phyloP scores from a whole-genome alignment of 2,797 vertebrate species.

The Arvicola amphibius region DNA sequence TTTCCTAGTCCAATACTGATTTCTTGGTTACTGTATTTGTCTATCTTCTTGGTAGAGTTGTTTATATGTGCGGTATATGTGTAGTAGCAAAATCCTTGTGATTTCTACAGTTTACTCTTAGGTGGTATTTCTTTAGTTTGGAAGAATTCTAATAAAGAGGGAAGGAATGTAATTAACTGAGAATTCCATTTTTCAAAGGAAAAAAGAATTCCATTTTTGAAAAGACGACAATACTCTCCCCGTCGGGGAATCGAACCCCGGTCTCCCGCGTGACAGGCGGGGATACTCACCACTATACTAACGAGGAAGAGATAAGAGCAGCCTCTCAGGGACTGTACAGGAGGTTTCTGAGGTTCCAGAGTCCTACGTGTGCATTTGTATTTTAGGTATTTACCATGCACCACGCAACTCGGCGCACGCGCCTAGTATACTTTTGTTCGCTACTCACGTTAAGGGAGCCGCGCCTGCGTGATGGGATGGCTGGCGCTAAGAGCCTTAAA shows the following conservation, averaged over 20 bases:
- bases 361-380: rapidly evolving
- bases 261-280: constrained; percentile 76
- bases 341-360: background rate
- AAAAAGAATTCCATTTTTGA: background rate
- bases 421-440: no score
- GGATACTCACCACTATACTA: constrained; percentile 74
- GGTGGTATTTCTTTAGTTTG: background rate
- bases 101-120: background rate
- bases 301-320: background rate
- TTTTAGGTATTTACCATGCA: background rate
- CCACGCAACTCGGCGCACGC: no score
- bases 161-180: background rate
- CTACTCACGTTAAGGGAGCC: background rate
- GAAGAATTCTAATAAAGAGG: background rate
- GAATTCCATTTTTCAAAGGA: no score
- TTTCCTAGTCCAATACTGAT: background rate
- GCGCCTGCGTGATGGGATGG: background rate
- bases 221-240: background rate
- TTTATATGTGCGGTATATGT: background rate
- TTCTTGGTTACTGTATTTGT: background rate
- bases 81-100: background rate
- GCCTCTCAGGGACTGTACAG: background rate
- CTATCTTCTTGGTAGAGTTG: background rate
- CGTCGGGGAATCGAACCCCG: constrained; percentile 76
- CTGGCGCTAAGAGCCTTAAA: no score